phyloP scores from a whole-genome alignment of 1,140 invertebrate species.

The Drosophila orena region DNA sequence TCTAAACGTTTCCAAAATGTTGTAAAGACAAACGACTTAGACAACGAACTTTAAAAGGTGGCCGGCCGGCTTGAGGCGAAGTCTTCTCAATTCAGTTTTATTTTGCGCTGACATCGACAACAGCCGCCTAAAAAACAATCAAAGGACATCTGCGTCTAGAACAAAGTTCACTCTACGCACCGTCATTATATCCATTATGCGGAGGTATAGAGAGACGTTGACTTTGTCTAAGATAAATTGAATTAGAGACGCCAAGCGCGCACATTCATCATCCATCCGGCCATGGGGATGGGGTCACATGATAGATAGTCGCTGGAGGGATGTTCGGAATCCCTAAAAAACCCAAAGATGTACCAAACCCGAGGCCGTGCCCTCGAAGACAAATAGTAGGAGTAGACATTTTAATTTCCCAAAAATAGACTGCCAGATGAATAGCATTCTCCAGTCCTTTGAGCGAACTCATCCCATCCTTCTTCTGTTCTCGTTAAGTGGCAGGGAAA shows the following conservation, averaged over 20 bases:
- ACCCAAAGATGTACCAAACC: slow-evolving; percentile 29
- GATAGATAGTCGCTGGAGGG: slow-evolving; percentile 67
- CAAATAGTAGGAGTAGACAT: slow-evolving; percentile 80
- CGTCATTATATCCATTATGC: slow-evolving; percentile 64
- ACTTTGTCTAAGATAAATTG: slow-evolving; percentile 82
- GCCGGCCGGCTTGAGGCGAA: neutral
- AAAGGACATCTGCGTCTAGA: slow-evolving; percentile 58
- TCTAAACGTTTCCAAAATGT: slow-evolving; percentile 2
- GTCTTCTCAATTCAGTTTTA: slow-evolving; percentile 14
- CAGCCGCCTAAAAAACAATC: slow-evolving; percentile 60
- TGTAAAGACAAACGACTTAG: slow-evolving; percentile 45
- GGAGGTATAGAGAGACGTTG: slow-evolving; percentile 40
- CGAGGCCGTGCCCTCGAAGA: slow-evolving; percentile 46
- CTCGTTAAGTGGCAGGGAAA: slow-evolving; percentile 47
- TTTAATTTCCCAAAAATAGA: slow-evolving; percentile 78
- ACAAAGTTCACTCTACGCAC: slow-evolving; percentile 46
- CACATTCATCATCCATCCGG: slow-evolving; percentile 73
- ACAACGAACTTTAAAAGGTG: slow-evolving; percentile 10
- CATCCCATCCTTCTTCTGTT: slow-evolving; percentile 19
- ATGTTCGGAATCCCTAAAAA: slow-evolving; percentile 48
- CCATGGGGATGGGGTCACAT: slow-evolving; percentile 36
- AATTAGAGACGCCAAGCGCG: slow-evolving; percentile 78
- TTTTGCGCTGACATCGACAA: slow-evolving; percentile 17
- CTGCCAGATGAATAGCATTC: slow-evolving; percentile 55
- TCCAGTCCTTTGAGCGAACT: slow-evolving; percentile 29